Conservation (phyloP, 2,888 invertebrate species). For the Xylota sylvarum region DNA sequence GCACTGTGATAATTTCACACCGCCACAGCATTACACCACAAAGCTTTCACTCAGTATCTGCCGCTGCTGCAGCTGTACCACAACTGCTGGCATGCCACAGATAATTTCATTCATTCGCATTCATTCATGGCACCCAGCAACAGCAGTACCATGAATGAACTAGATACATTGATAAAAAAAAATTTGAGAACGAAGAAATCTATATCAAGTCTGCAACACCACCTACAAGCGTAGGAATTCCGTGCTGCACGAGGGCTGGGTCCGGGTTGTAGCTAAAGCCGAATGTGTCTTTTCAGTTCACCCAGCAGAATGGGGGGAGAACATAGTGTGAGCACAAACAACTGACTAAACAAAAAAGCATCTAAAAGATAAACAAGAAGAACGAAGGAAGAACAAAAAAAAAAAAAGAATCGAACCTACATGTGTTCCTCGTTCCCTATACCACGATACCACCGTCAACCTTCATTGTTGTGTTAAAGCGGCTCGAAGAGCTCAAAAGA, state of each 20-base stretch:
- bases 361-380: conserved; percentile 47
- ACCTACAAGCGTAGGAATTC: conserved; percentile 55
- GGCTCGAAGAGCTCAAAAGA: not conserved
- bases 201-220: conserved; percentile 21
- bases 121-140: conserved; percentile 64
- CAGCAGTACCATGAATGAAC: conserved; percentile 54
- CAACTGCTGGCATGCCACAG: conserved; percentile 22
- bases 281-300: conserved; percentile 34
- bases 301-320: no score
- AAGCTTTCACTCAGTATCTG: conserved; percentile 11
- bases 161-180: conserved; percentile 47
- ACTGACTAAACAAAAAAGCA: conserved; percentile 54
- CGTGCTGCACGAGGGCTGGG: conserved; percentile 34
- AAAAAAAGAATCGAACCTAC: conserved; percentile 32
- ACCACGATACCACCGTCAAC: not conserved
- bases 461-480: conserved; percentile 15
- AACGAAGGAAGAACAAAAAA: not conserved
- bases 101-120: conserved; percentile 66
- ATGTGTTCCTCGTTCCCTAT: conserved; percentile 37
- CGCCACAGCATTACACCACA: not conserved
- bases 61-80: not conserved
- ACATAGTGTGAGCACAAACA: conserved; percentile 55
- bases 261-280: conserved; percentile 30
- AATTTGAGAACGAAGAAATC: conserved; percentile 31
- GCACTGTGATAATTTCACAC: conserved; percentile 8